phyloP scores from a whole-genome alignment of 2,888 invertebrate genomes.

The Brachypalpus laphriformis region DNA sequence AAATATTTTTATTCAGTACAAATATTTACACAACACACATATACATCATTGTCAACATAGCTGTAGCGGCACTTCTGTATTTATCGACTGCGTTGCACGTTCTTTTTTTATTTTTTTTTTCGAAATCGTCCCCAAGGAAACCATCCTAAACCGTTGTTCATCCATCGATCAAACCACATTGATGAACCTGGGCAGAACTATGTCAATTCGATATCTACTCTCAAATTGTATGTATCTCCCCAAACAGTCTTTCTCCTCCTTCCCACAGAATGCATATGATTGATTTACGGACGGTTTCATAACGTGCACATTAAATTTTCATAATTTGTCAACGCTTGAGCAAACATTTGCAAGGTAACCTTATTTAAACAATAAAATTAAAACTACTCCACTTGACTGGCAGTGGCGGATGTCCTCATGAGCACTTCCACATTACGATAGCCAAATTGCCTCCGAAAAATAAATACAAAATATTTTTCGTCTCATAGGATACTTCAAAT shows the following conservation, averaged over 20 bases:
- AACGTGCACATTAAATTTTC: constrained; percentile 1
- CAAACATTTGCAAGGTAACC: constrained; percentile 29
- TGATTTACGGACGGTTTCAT: neutral
- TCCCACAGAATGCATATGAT: neutral
- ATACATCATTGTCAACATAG: neutral
- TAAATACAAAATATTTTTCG: constrained; percentile 92
- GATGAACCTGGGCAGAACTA: constrained; percentile 31
- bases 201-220: constrained; percentile 25
- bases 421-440: constrained; percentile 95
- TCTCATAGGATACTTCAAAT: constrained; percentile 96
- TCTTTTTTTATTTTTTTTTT: neutral
- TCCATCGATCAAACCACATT: constrained; percentile 57
- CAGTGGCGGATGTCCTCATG: constrained; percentile 79
- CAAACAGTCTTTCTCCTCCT: neutral
- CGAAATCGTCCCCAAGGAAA: constrained; percentile 11
- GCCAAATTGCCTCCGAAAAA: constrained; percentile 96
- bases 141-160: neutral
- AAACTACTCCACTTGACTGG: constrained; percentile 2
- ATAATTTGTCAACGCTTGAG: constrained; percentile 19
- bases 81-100: constrained; percentile 15
- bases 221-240: neutral
- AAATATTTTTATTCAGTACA: constrained; percentile 59
- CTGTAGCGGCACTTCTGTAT: neutral
- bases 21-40: constrained; percentile 40
- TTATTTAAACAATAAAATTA: constrained; percentile 17